Evolutionary conservation across 2,888 invertebrate genomes (phyloP).

Genomic region (Rhaphigaster nebulosa): DNA sequence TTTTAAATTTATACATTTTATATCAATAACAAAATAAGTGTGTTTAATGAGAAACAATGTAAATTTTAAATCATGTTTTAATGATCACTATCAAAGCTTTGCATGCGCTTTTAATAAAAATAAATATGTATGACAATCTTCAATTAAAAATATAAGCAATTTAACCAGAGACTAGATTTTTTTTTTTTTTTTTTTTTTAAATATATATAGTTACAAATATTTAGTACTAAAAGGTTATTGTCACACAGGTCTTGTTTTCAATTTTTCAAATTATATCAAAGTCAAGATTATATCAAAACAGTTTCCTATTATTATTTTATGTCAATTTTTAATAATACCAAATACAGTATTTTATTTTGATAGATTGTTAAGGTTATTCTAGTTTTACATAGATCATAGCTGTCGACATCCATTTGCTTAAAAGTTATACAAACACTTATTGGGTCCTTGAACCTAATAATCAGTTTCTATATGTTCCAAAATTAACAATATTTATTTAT

Average conservation of each 20-base stretch:
- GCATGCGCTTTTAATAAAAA: neutral
- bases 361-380: too few relatives aligned
- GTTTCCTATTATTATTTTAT: too few relatives aligned
- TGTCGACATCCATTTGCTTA: too few relatives aligned
- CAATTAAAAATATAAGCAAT: neutral
- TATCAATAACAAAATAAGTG: neutral
- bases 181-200: neutral
- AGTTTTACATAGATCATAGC: too few relatives aligned
- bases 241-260: neutral
- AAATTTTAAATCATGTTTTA: neutral
- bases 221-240: neutral
- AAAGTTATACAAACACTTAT: too few relatives aligned
- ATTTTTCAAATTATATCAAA: neutral
- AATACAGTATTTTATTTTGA: too few relatives aligned
- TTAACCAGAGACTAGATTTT: neutral
- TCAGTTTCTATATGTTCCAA: neutral
- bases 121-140: neutral
- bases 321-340: too few relatives aligned
- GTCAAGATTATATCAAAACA: neutral
- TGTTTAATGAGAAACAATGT: neutral
- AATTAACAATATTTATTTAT: neutral
- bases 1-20: neutral
- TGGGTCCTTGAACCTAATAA: neutral
- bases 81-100: neutral
- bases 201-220: neutral